Conservation (phyloP, 2,797 vertebrate genomes). For the Bufotes viridis region DNA sequence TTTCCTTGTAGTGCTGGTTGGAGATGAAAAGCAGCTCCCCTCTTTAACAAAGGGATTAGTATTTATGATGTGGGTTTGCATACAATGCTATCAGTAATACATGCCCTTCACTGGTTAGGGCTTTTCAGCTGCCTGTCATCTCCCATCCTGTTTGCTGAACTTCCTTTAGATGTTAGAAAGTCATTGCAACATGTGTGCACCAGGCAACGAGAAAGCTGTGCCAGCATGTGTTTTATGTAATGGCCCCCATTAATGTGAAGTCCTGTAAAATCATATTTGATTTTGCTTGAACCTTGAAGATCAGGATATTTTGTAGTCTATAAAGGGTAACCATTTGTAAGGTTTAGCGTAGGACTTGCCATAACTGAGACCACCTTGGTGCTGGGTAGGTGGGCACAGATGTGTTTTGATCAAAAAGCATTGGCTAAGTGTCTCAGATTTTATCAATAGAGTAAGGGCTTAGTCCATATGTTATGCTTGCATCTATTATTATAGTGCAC, state of each 20-base stretch:
- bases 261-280: not conserved
- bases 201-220: not conserved
- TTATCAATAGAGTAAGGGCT: too few relatives aligned
- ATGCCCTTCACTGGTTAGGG: slow-evolving; percentile 11
- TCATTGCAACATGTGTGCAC: not conserved
- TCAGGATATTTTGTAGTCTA: not conserved
- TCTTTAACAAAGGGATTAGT: slow-evolving; percentile 18
- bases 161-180: not conserved
- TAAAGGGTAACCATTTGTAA: not conserved
- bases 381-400: too few relatives aligned
- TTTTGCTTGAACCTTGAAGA: not conserved
- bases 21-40: slow-evolving; percentile 37
- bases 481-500: too few relatives aligned
- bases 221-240: not conserved
- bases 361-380: too few relatives aligned
- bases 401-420: too few relatives aligned
- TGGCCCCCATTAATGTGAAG: not conserved
- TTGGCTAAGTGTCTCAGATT: too few relatives aligned
- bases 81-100: slow-evolving; percentile 30
- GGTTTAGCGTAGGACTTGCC: not conserved
- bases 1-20: not conserved
- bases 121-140: slow-evolving; percentile 43
- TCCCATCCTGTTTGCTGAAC: slow-evolving; percentile 6
- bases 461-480: too few relatives aligned
- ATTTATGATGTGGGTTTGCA: slow-evolving; percentile 49